Base-by-base conservation (phyloP, 2,113 vertebrate genomes). In the Leptocoma aspasia region DNA sequence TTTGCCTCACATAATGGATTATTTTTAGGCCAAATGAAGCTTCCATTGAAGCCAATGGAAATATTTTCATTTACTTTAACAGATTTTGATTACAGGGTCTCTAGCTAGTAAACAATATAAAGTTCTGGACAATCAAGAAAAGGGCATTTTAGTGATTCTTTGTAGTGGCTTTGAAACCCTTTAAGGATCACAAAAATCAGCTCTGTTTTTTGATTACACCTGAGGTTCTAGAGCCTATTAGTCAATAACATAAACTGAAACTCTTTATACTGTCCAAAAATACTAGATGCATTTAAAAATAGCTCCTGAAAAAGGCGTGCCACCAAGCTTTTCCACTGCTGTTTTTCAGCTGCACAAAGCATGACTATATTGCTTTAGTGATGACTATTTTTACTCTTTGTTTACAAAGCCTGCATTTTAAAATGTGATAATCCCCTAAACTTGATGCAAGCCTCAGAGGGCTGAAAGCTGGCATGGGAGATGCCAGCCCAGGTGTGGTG, bases 401-500 rank as follows among this genome's bases (percentile, higher is more conserved):
- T 88, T 95, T 92, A 95, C 92, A 90, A 94, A 93, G 66, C 84
- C 82, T 81, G 61, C 54, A 84, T 96, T 97, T 97, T 86, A 75
- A 63, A 86, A 68, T 61, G 87, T 42, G 44, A 88, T 95, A 59
- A 82, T 96, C 96, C 91, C 86, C 37, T 53, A 90, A 96, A 94
- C 56, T 42, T 50, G 63, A 27, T 75, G 94, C 44, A 95, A 97
- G 72, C 80, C 94, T 96, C 96, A 61, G 42, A 64, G 78, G 95
- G 72, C 61, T 81, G 59, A 71, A 94, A 91, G 50, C 78, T 97
- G 96, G 93, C 95, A 86, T 31, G 41, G 50, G 42, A 42, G 64
- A 80, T 91, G 79, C 91, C 88, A 96, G 20, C 90, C 53, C 95
- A 97, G 97, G 92, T 97, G 96, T 96, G 95, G 82, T 53, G 57